These are phyloP conservation scores for Calypte anna DNA, from an alignment of 2,113 vertebrate genomes.

Conservation along the genomic window DNA sequence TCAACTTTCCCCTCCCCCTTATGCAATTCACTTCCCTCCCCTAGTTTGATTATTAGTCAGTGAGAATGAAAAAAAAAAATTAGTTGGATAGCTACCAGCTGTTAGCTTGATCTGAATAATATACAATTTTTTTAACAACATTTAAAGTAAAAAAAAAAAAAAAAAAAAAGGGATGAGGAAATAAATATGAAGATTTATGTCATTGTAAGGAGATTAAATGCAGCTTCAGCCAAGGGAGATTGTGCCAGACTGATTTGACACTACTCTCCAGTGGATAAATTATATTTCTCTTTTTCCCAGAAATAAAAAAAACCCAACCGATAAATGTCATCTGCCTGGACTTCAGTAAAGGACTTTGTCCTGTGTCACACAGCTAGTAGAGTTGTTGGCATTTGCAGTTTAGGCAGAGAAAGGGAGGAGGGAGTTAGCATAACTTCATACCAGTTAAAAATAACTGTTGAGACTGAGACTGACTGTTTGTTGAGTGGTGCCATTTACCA, in stretches of 20 bases:
- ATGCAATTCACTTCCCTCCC: neutral
- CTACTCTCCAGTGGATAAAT: neutral
- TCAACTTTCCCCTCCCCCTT: neutral
- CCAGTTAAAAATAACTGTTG: slow-evolving; percentile 71
- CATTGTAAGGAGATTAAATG: neutral
- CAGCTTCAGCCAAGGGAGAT: neutral
- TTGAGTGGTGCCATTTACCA: slow-evolving; percentile 58
- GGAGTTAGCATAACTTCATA: slow-evolving; percentile 46
- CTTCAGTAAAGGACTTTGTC: neutral
- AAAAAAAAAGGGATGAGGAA: neutral
- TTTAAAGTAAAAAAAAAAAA: neutral
- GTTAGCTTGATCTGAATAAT: neutral
- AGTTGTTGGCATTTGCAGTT: neutral
- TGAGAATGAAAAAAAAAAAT: neutral
- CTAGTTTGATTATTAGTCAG: neutral
- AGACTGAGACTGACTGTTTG: slow-evolving; percentile 56
- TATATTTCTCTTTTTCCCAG: neutral
- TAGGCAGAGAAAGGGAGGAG: slow-evolving; percentile 10
- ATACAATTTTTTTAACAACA: neutral
- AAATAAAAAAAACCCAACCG: neutral
- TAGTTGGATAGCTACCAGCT: neutral
- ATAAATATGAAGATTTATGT: neutral
- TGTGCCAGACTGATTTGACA: neutral
- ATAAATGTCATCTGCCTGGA: neutral
- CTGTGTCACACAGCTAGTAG: neutral